These are phyloP conservation scores for Teleogryllus occipitalis DNA, from an alignment of 1,140 invertebrate genomes.

Conservation along the genomic window DNA sequence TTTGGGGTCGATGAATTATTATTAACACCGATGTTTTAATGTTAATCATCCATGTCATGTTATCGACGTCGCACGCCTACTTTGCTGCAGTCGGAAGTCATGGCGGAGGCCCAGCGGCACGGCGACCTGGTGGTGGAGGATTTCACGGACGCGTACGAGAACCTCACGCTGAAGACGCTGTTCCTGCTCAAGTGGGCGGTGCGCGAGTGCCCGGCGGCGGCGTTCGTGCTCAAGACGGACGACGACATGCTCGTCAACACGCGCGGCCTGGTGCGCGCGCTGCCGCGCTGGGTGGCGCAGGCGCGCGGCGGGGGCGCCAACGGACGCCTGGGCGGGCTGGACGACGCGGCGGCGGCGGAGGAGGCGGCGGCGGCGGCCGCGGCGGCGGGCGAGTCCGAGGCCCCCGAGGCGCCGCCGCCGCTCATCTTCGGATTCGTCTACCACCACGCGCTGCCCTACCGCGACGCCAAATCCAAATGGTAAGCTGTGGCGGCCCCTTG, in stretches of 20 bases:
- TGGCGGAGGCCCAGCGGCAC: neutral
- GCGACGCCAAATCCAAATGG: conserved; percentile 76
- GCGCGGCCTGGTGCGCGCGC: neutral
- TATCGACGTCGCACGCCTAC: too few species aligned
- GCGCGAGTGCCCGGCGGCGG: neutral
- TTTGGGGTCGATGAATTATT: too few species aligned
- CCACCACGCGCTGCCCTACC: conserved; percentile 72
- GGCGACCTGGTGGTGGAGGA: neutral
- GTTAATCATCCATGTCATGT: too few species aligned
- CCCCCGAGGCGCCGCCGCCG: conserved; percentile 48
- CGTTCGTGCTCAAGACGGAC: neutral
- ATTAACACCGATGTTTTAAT: too few species aligned
- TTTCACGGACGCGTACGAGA: neutral
- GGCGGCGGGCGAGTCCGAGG: conserved; percentile 43
- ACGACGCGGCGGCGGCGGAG: neutral
- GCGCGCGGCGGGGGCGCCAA: too few species aligned
- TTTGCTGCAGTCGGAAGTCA: neutral
- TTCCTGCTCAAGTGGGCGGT: neutral
- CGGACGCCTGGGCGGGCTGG: neutral
- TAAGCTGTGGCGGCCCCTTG: too few species aligned
- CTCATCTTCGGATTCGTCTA: conserved; percentile 73
- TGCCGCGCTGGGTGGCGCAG: neutral
- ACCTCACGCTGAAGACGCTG: neutral
- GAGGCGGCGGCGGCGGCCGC: conserved; percentile 30
- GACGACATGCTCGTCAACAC: neutral